phyloP scores from a whole-genome alignment of 2,113 vertebrate genomes.

The Atrichornis clamosus region DNA sequence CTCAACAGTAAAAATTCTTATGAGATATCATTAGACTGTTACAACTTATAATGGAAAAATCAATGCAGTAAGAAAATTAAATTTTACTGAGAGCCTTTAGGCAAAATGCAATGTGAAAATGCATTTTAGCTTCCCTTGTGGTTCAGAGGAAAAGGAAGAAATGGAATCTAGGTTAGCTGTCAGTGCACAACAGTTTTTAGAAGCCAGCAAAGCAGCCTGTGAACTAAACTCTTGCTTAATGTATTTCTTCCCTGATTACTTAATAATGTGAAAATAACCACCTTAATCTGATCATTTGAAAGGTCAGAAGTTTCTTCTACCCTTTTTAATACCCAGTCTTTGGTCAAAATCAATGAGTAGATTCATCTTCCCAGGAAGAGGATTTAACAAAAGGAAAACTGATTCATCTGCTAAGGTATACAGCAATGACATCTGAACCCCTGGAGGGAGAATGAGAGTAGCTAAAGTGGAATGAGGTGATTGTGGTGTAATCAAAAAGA shows the following conservation, averaged over 20 bases:
- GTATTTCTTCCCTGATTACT: slow-evolving; percentile 81
- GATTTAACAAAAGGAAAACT: slow-evolving; percentile 68
- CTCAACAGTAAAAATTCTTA: slow-evolving; percentile 75
- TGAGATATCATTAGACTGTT: slow-evolving; percentile 85
- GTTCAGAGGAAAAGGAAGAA: slow-evolving; percentile 76
- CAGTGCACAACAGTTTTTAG: slow-evolving; percentile 69
- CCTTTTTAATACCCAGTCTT: slow-evolving; percentile 72
- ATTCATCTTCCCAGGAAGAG: slow-evolving; percentile 74
- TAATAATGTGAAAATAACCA: slow-evolving; percentile 85
- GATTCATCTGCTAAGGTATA: slow-evolving; percentile 70
- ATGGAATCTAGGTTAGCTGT: slow-evolving; percentile 80
- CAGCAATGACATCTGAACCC: slow-evolving; percentile 74
- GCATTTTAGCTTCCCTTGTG: slow-evolving; percentile 88
- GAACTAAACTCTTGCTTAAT: slow-evolving; percentile 78
- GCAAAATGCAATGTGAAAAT: slow-evolving; percentile 93
- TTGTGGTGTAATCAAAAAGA: slow-evolving; percentile 74
- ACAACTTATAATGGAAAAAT: slow-evolving; percentile 88
- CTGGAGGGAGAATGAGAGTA: slow-evolving; percentile 67
- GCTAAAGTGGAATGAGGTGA: slow-evolving; percentile 74
- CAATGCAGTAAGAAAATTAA: slow-evolving; percentile 95
- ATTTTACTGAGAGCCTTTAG: slow-evolving; percentile 96
- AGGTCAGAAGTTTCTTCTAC: slow-evolving; percentile 84
- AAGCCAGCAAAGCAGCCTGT: slow-evolving; percentile 55
- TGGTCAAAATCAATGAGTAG: slow-evolving; percentile 81
- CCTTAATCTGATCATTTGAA: slow-evolving; percentile 87